Base-by-base conservation (phyloP, 2,888 invertebrate species). In the Chaitophorus viminalis region DNA sequence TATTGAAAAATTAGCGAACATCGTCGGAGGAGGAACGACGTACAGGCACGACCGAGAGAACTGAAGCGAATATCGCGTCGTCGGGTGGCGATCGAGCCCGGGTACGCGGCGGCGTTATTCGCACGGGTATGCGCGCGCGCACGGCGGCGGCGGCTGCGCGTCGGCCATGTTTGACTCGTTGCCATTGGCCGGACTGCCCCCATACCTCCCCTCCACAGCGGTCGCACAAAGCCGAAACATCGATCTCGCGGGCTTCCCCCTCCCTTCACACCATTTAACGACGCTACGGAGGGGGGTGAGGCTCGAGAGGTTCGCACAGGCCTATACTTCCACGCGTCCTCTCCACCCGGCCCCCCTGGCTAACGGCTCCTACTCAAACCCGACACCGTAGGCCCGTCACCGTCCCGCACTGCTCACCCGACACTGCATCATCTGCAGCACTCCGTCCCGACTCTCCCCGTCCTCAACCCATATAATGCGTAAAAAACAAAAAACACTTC, bases 131-230 rank as follows among this genome's bases (percentile, higher is more conserved):
- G 65, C 31, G 77, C 75, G 52, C n/a, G n/a, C n/a, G n/a, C n/a
- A n/a, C n/a, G n/a, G n/a, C n/a, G n/a, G n/a, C 54, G 31, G 74
- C 76, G 75, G 39, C 65, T 60, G 65, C 72, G 82, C 77, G 54
- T 11, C 82, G 36, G 86, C 86, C 86, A 87, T 87, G 72, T 87
- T 87, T 87, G 86, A 79, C 79, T 60, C 72, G 86, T 72, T 77
- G 36, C 79, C 74, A 79, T 79, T 74, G 85, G 86, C 39, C 79
- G 74, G 29, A 25, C 31, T 39, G 52, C 46, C 60, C 36, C 74
- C 14, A n/a, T 14, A 11, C 14, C 46, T 1, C 46, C 14, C 1
- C 39, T 1, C 81, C 17, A 65, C 65, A 36, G n/a, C 29, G 17
- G 36, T 33, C 74, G 74, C 17, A 31, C 65, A 18, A 60, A 60